phyloP scores from a whole-genome alignment of 2,113 vertebrate genomes.

The Daubentonia madagascariensis region DNA sequence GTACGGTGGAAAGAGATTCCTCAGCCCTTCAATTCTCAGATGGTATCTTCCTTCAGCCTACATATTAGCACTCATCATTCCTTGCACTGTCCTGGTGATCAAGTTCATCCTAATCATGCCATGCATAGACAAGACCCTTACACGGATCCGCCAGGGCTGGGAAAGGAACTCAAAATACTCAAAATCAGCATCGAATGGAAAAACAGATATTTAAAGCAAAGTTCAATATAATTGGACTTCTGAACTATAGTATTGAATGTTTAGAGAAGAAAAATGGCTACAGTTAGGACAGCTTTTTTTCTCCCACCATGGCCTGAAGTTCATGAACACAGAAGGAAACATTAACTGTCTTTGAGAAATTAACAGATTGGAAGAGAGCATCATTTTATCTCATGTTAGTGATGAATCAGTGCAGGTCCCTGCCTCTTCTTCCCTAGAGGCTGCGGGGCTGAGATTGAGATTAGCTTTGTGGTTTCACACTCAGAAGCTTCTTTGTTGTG shows the following conservation, averaged over 20 bases:
- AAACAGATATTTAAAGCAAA: conserved; percentile 73
- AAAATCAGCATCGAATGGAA: conserved; percentile 64
- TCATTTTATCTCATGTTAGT: neutral
- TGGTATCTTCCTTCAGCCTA: conserved; percentile 90
- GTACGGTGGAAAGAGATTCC: conserved; percentile 89
- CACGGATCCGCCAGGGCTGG: conserved; percentile 92
- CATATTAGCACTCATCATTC: conserved; percentile 89
- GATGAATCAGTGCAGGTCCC: neutral
- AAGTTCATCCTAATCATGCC: conserved; percentile 90
- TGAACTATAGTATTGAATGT: neutral
- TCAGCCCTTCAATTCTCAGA: conserved; percentile 78
- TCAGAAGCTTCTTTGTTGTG: neutral
- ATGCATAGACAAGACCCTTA: conserved; percentile 88
- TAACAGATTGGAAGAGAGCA: neutral
- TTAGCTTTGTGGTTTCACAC: neutral
- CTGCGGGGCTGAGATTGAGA: neutral
- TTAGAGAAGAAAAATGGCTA: neutral
- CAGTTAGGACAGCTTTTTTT: neutral
- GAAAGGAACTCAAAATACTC: conserved; percentile 81
- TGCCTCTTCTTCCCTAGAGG: neutral
- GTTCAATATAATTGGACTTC: neutral
- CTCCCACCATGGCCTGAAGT: neutral
- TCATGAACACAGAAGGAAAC: neutral
- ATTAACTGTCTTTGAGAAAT: conserved; percentile 3
- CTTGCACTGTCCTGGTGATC: conserved; percentile 87